These are phyloP conservation scores for Synodontis membranacea DNA, from an alignment of 2,113 vertebrate genomes.

Conservation along the genomic window DNA sequence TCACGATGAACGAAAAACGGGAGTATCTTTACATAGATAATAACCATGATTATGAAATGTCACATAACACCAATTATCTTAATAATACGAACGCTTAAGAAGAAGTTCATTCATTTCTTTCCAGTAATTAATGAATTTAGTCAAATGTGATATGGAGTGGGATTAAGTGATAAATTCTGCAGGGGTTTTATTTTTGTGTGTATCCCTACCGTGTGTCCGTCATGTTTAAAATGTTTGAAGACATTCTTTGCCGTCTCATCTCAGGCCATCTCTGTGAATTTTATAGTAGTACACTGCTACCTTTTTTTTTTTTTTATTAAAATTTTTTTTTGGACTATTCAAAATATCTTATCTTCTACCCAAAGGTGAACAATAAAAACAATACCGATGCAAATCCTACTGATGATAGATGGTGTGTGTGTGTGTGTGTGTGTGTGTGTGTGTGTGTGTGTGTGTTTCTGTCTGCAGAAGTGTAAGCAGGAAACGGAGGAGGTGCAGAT, in stretches of 20 bases:
- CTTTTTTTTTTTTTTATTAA: background rate
- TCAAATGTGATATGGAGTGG: background rate
- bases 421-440: background rate
- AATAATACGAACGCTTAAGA: background rate
- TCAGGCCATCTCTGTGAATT: background rate
- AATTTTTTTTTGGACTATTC: background rate
- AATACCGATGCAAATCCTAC: background rate
- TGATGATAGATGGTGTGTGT: background rate
- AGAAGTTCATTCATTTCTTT: no score
- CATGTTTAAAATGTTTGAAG: background rate
- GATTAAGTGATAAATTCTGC: background rate
- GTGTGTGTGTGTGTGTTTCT: background rate
- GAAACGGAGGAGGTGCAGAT: background rate
- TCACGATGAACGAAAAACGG: background rate
- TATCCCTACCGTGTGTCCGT: no score
- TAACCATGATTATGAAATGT: background rate
- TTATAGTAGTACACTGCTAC: background rate
- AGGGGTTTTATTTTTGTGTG: background rate
- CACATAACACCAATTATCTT: background rate
- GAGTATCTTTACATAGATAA: background rate
- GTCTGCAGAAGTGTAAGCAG: background rate
- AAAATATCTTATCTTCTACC: background rate
- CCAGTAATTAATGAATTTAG: background rate
- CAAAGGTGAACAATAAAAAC: background rate
- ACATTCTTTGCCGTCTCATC: background rate